Conservation (phyloP, 2,113 vertebrate species). For the Pelusios castaneus region DNA sequence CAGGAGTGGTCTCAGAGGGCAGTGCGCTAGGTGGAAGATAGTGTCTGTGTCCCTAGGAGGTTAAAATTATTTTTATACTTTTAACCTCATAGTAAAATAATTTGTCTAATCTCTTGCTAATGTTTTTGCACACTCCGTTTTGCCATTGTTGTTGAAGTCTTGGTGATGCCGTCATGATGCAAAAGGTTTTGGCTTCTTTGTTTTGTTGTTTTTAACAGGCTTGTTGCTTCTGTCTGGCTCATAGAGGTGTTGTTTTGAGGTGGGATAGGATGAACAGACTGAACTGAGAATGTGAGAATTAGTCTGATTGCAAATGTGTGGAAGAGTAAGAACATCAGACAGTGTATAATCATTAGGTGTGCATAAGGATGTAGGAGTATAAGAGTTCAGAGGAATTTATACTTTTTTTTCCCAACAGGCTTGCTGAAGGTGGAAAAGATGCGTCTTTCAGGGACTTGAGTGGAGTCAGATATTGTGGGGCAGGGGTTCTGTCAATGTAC, state of each 20-base stretch:
- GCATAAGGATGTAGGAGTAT: not conserved
- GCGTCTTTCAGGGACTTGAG: not conserved
- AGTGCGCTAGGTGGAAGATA: not conserved
- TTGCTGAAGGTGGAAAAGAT: not conserved
- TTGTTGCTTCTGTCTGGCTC: not conserved
- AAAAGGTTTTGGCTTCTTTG: not conserved
- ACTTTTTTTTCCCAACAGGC: not conserved
- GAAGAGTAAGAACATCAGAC: not conserved
- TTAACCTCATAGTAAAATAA: too few relatives aligned
- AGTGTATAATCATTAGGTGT: not conserved
- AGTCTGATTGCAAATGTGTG: not conserved
- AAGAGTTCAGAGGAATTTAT: not conserved
- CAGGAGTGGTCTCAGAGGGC: too few relatives aligned
- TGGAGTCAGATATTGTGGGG: rapidly evolving
- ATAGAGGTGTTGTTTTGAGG: not conserved
- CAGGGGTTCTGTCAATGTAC: not conserved
- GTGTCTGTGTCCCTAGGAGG: not conserved
- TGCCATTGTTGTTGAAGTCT: not conserved
- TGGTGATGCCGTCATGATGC: not conserved
- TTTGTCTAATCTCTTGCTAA: constrained; percentile 16
- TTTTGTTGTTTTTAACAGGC: not conserved
- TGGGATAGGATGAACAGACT: not conserved
- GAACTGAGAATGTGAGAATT: not conserved
- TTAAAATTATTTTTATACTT: too few relatives aligned
- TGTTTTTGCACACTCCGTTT: constrained; percentile 12